Percentiles rank a stretch among this genome's conserved stretches.
These are phyloP conservation scores for Lypha dubia DNA, from an alignment of 2,888 invertebrate species.

Conservation along the genomic window DNA sequence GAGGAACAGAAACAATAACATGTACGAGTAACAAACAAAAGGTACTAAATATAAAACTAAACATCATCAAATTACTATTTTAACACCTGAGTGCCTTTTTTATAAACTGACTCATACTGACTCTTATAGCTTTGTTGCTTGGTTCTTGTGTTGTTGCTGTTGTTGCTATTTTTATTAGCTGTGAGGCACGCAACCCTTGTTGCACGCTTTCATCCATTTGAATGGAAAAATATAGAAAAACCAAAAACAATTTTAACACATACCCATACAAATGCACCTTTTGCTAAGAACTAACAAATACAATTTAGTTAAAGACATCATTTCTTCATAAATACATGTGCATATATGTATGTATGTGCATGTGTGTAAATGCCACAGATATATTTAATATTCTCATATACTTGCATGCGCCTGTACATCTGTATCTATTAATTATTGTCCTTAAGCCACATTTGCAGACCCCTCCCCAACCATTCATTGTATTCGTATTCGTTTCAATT, in stretches of 20 bases:
- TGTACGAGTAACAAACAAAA: slow-evolving; percentile 52
- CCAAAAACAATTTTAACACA: slow-evolving; percentile 24
- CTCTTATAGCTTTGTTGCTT: slow-evolving; percentile 10
- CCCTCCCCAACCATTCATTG: no score
- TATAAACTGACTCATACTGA: slow-evolving; percentile 7
- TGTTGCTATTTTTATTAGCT: slow-evolving; percentile 51
- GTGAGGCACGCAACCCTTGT: slow-evolving; percentile 68
- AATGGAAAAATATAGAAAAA: slow-evolving; percentile 10
- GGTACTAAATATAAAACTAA: slow-evolving; percentile 68
- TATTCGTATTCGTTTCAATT: slow-evolving; percentile 24
- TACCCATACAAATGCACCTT: slow-evolving; percentile 32
- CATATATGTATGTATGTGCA: not conserved
- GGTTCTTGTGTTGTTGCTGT: slow-evolving; percentile 26
- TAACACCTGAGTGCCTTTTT: slow-evolving; percentile 72
- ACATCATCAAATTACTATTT: slow-evolving; percentile 72
- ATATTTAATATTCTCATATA: no score
- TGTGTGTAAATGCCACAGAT: slow-evolving; percentile 2
- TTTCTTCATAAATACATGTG: not conserved
- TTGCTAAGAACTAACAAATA: slow-evolving; percentile 9
- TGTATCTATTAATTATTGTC: slow-evolving; percentile 38
- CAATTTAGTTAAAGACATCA: not conserved
- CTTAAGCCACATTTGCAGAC: slow-evolving; percentile 61
- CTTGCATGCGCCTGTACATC: no score
- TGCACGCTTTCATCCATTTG: slow-evolving; percentile 24
- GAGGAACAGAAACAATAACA: slow-evolving; percentile 25